Percentiles rank a stretch among this genome's conserved stretches.
Evolutionary conservation across 2,888 invertebrate genomes (phyloP).

Genomic region (Erynnis tages): DNA sequence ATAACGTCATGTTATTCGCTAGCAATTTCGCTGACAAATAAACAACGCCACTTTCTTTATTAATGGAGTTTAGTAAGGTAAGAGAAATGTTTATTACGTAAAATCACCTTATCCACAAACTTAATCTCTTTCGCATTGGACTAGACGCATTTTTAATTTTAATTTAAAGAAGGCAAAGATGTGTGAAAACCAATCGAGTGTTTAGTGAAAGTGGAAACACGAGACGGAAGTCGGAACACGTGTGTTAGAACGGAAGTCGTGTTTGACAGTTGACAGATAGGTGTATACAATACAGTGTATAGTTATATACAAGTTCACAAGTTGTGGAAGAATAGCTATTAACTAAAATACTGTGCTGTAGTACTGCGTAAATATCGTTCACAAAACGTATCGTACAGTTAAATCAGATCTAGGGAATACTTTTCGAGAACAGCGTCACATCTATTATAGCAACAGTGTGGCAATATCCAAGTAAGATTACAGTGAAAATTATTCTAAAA

Average conservation of each 20-base stretch:
- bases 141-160: constrained; percentile 75
- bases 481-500: constrained; percentile 65
- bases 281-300: not conserved
- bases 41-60: constrained; percentile 46
- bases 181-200: constrained; percentile 72
- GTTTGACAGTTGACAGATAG: constrained; percentile 40
- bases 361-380: constrained; percentile 67
- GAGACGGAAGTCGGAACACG: constrained; percentile 46
- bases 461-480: constrained; percentile 45
- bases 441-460: constrained; percentile 51
- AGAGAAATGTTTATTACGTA: constrained; percentile 53
- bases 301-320: constrained; percentile 61
- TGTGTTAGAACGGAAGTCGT: constrained; percentile 36
- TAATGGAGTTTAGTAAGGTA: constrained; percentile 53
- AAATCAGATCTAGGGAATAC: constrained; percentile 71
- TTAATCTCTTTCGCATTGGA: constrained; percentile 80
- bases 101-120: constrained; percentile 69
- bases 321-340: constrained; percentile 55
- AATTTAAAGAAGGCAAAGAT: constrained; percentile 78
- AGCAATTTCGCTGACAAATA: constrained; percentile 33
- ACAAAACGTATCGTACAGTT: constrained; percentile 57
- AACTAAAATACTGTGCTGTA: constrained; percentile 77
- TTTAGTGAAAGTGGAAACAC: constrained; percentile 43
- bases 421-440: constrained; percentile 46
- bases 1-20: too few relatives aligned